These are phyloP conservation scores for Agrochola macilenta DNA, from an alignment of 2,888 invertebrate genomes.

Conservation along the genomic window DNA sequence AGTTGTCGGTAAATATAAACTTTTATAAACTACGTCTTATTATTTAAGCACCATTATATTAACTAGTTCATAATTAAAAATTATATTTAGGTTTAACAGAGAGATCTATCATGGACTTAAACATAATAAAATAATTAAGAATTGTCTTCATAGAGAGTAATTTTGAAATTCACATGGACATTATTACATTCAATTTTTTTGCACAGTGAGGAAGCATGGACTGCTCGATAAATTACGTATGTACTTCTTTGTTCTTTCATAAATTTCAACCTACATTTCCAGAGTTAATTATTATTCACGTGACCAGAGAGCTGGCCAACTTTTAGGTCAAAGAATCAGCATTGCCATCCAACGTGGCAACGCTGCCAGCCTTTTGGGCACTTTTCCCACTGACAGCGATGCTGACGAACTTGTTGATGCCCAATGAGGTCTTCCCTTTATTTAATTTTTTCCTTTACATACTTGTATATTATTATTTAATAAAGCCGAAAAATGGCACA, in stretches of 20 bases:
- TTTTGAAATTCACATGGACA: slow-evolving; percentile 21
- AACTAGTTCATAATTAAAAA: slow-evolving; percentile 57
- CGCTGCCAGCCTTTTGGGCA: too few species aligned
- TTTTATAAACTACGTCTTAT: slow-evolving; percentile 57
- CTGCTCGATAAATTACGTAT: slow-evolving; percentile 7
- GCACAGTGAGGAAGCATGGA: slow-evolving; percentile 11
- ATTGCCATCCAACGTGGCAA: too few species aligned
- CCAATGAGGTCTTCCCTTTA: too few species aligned
- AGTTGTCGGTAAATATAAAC: slow-evolving; percentile 54
- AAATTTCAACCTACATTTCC: not conserved
- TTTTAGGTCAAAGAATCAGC: too few species aligned
- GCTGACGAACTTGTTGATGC: too few species aligned
- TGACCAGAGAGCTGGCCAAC: too few species aligned
- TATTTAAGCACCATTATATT: slow-evolving; percentile 66
- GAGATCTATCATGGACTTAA: slow-evolving; percentile 59
- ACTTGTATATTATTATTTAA: not conserved
- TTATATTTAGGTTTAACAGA: slow-evolving; percentile 54
- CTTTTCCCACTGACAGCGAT: too few species aligned
- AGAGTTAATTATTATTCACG: not conserved
- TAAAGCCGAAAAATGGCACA: slow-evolving; percentile 64
- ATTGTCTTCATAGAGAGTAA: slow-evolving; percentile 30
- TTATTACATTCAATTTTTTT: slow-evolving; percentile 13
- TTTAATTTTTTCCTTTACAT: too few species aligned
- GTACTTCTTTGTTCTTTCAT: slow-evolving; percentile 6
- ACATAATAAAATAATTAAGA: slow-evolving; percentile 48